Base-by-base conservation (phyloP, 1,140 invertebrate genomes). In the Caenorhabditis remanei region DNA sequence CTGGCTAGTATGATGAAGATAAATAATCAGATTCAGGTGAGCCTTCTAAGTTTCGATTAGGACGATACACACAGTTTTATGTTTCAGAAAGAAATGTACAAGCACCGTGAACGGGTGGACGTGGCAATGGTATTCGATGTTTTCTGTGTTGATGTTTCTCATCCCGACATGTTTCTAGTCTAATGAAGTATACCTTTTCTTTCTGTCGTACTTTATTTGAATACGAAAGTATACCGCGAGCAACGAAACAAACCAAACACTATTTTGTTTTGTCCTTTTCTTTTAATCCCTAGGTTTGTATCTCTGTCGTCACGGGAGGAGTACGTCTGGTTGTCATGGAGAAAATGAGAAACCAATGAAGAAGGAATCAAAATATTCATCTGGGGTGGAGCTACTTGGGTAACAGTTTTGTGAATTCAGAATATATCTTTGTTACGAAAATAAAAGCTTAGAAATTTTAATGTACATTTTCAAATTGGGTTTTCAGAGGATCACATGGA, bases 321-420 rank as follows among this genome's bases (percentile, higher is more conserved):
- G 16, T 58, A n/a, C 56, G n/a, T n/a, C 4, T 63, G 61, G 61
- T 63, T 63, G 61, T 63, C 61, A 63, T 63, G 61, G 61, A 63
- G 61, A 63, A 32, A 11, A 9, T 3, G n/a, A 4, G 11, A 11
- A 9, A 11, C 21, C 61, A n/a, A n/a, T 6, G 19, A 21, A 58
- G 56, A 58, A 21, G 19, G 56, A 4, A 5, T n/a, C 11, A 0
- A 16, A 53, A 53, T 53, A 9, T 3, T 16, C 8, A 50, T 53
- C 11, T 8, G 11, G 11, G 50, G 50, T 53, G 11, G 16, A 16
- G 50, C 16, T 11, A 14, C 50, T 53, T 53, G 11, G 50, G 11
- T 53, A 6, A 16, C 32, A 32, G 32, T 1, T 32, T 32, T 32
- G 32, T 32, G 32, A 32, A 32, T 32, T 32, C 32, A 32, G 32